Evolutionary conservation across 2,888 invertebrate species (phyloP).

Genomic region (Stegana nigrithorax): DNA sequence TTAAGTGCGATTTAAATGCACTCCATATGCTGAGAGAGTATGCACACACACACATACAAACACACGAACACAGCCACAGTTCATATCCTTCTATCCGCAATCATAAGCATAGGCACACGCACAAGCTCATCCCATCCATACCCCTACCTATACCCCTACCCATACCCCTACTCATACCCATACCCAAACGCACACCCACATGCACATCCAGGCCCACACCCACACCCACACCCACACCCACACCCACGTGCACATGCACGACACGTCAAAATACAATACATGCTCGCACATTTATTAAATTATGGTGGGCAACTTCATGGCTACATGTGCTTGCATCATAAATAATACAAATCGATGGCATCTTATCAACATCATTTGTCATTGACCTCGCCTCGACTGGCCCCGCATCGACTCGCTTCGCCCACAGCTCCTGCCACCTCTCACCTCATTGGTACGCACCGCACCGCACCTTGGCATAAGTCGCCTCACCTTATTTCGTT

Average conservation of each 20-base stretch:
- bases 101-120: too few relatives aligned
- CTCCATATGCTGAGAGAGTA: constrained; percentile 40
- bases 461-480: too few relatives aligned
- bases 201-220: neutral
- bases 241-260: neutral
- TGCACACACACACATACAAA: constrained; percentile 7
- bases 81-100: too few relatives aligned
- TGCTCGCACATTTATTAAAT: neutral
- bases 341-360: constrained; percentile 42
- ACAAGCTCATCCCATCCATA: too few relatives aligned
- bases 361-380: constrained; percentile 40
- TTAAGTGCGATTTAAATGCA: constrained; percentile 50
- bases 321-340: constrained; percentile 28
- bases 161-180: neutral
- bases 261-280: too few relatives aligned
- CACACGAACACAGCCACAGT: constrained; percentile 26
- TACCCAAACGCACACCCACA: too few relatives aligned
- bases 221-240: neutral
- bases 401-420: too few relatives aligned
- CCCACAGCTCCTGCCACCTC: neutral
- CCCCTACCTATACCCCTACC: too few relatives aligned
- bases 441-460: too few relatives aligned
- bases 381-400: constrained; percentile 26
- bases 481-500: too few relatives aligned
- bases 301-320: neutral